These are phyloP conservation scores for Solen grandis DNA, from an alignment of 1,140 invertebrate species.

Conservation along the genomic window DNA sequence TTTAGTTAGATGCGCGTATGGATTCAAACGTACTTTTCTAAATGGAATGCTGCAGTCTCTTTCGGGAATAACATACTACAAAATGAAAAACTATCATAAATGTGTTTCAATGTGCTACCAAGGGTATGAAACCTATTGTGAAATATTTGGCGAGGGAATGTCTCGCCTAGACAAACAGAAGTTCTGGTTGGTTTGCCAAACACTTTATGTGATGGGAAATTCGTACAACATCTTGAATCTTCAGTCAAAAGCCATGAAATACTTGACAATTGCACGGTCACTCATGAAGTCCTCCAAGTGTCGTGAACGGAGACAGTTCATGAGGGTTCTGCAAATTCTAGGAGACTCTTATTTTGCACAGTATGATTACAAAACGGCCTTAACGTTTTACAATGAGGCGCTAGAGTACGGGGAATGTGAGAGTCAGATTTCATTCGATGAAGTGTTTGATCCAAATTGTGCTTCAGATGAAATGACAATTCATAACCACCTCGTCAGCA, in stretches of 20 bases:
- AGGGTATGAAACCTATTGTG: conserved; percentile 76
- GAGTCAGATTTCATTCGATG: conserved; percentile 67
- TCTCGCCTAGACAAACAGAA: conserved; percentile 70
- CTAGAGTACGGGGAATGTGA: conserved; percentile 73
- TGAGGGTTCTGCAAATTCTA: conserved; percentile 76
- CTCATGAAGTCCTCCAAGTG: conserved; percentile 72
- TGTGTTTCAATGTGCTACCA: conserved; percentile 77
- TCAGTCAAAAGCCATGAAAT: conserved; percentile 77
- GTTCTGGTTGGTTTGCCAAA: conserved; percentile 78
- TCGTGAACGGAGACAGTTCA: conserved; percentile 72
- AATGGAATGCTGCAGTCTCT: conserved; percentile 75
- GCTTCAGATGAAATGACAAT: conserved; percentile 76
- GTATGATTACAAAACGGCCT: conserved; percentile 77
- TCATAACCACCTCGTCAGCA: conserved; percentile 77
- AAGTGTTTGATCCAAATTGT: conserved; percentile 72
- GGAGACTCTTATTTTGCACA: conserved; percentile 78
- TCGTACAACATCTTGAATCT: conserved; percentile 76
- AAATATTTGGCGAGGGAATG: conserved; percentile 72
- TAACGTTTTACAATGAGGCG: conserved; percentile 76
- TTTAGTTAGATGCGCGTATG: conserved; percentile 71
- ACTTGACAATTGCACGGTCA: conserved; percentile 71
- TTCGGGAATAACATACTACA: conserved; percentile 76
- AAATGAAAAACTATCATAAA: conserved; percentile 78
- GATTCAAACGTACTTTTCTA: conserved; percentile 71
- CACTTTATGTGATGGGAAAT: conserved; percentile 77